Conservation (phyloP, 2,113 vertebrate species). For the Crotalus helleri region DNA sequence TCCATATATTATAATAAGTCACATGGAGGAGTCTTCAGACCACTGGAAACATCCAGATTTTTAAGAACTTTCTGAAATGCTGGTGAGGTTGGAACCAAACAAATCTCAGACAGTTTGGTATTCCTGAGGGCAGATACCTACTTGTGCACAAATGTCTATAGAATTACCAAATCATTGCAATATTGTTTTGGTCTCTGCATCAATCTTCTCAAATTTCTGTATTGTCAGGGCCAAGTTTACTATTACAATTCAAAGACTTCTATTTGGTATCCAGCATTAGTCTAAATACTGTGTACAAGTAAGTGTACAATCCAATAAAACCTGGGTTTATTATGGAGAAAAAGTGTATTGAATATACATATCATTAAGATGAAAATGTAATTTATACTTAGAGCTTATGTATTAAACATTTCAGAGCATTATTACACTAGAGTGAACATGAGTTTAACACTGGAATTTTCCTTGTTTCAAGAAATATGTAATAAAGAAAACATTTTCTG, state of each 20-base stretch:
- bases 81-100: background rate
- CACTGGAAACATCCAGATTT: background rate
- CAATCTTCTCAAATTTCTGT: background rate
- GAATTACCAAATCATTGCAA: background rate
- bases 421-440: background rate
- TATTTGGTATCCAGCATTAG: background rate
- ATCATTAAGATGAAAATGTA: background rate
- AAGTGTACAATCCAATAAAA: background rate
- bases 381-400: background rate
- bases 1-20: too few species aligned
- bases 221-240: background rate
- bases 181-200: background rate
- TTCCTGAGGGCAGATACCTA: background rate
- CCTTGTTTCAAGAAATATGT: background rate
- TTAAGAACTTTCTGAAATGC: background rate
- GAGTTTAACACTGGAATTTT: background rate
- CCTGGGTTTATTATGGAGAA: background rate
- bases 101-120: background rate
- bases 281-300: background rate
- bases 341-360: background rate
- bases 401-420: background rate
- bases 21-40: background rate
- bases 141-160: background rate
- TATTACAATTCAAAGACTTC: background rate
- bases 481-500: background rate